Base-by-base conservation (phyloP, 2,797 vertebrate species). In the Falco peregrinus region DNA sequence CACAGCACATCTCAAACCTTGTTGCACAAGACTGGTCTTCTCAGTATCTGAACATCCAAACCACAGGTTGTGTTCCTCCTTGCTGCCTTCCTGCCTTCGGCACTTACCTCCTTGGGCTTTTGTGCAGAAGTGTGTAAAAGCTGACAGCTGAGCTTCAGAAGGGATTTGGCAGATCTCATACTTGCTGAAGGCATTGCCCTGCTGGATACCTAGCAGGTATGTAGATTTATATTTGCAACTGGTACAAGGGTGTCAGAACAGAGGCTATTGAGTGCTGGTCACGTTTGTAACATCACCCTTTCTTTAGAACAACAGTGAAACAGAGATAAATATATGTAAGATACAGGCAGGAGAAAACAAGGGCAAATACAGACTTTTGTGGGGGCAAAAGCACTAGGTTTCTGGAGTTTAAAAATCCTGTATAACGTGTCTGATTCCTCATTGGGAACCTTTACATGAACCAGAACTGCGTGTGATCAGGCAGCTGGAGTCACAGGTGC, bases 61-160 rank as follows among this genome's bases (percentile, higher is more conserved):
- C 9, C 28, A 17, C 47, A 26, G n/a, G 16, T 13, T 5, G 1
- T 8, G 47, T 9, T 41, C 10, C 28, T 16, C 45, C 53, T 35
- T 29, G 4, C 14, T 8, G 29, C 39, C 35, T 33, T 47, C 6
- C 73, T 2, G 1, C 4, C 0, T 2, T 37, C 37, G 37, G 37
- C 9, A 37, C 18, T 0, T 7, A 3, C 39, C 16, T 5, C 17
- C 45, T 6, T 1, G 22, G n/a, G 47, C 28, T 19, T 5, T 26
- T 31, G 33, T 6, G 0, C 22, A 26, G 53, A 13, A 10, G 61
- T 2, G 20, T 16, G 29, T 11, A 8, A 15, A 28, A 43, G 47
- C n/a, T 11, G n/a, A 7, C 6, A 29, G 39, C 29, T 29, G 39
- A 31, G 67, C 31, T 43, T 29, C 41, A 13, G 7, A 71, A 35